A percentile compares a stretch with the other conserved stretches of the same genome.
Evolutionary conservation across 2,113 vertebrate genomes (phyloP).

Genomic region (Herpailurus yagouaroundi): DNA sequence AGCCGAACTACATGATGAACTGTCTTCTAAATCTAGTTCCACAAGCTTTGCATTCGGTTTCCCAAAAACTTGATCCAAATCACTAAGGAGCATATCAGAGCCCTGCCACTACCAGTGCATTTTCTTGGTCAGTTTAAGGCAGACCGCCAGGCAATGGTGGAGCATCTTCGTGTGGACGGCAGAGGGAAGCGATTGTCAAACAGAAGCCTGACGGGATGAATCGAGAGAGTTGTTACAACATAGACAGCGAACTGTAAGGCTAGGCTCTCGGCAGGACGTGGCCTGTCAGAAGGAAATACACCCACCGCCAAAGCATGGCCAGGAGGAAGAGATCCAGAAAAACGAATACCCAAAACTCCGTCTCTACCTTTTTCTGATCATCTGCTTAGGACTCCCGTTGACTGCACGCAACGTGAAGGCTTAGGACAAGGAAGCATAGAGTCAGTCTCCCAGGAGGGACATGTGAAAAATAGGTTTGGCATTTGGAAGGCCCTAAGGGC

Average conservation of each 20-base stretch:
- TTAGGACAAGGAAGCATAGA: background rate
- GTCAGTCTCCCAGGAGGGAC: background rate
- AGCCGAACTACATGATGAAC: background rate
- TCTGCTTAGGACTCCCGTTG: background rate
- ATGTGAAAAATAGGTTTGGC: background rate
- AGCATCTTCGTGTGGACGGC: background rate
- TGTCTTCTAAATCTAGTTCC: background rate
- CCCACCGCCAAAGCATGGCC: background rate
- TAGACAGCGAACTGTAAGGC: background rate
- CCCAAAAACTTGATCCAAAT: background rate
- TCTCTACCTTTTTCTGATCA: background rate
- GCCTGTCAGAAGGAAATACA: background rate
- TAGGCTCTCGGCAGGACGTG: no score
- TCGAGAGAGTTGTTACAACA: background rate
- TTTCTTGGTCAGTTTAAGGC: background rate
- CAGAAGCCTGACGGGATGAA: background rate
- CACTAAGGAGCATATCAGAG: background rate
- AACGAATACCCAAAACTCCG: background rate
- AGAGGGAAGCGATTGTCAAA: background rate
- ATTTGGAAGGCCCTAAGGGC: background rate
- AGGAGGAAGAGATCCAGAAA: background rate
- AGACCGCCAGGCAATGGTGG: background rate
- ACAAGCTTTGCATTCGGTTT: background rate
- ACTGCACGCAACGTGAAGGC: background rate
- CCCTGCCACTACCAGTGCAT: background rate